A percentile compares a stretch with the other conserved stretches of the same genome.
Conservation (phyloP, 1,140 invertebrate species). For the Helicoverpa armigera region DNA sequence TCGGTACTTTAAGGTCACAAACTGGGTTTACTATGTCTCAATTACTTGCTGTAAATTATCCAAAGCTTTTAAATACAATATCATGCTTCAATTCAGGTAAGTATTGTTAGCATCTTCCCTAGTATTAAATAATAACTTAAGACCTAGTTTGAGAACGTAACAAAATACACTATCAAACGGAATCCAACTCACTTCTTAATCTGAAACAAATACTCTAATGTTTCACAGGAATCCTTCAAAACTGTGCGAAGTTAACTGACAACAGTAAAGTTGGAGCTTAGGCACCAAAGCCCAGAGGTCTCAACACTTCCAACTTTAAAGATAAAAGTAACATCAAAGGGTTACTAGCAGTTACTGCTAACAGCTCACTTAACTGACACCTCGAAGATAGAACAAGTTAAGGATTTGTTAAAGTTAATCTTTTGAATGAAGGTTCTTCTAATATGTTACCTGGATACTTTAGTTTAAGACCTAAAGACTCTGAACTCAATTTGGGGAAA, state of each 20-base stretch:
- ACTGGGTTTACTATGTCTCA: too few species aligned
- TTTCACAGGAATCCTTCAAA: background rate
- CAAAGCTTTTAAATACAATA: too few species aligned
- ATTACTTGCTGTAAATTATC: too few species aligned
- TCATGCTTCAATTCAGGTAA: too few species aligned
- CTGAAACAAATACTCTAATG: background rate
- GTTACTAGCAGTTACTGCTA: background rate
- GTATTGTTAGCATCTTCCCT: too few species aligned
- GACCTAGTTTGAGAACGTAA: too few species aligned
- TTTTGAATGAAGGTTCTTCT: background rate
- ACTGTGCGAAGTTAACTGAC: background rate
- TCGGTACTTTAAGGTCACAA: too few species aligned
- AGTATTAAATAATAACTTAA: too few species aligned
- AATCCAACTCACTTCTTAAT: background rate
- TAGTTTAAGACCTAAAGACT: too few species aligned
- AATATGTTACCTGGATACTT: background rate
- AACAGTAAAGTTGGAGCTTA: background rate
- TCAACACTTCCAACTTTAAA: conserved; percentile 15
- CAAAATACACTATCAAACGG: too few species aligned
- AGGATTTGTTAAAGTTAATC: background rate
- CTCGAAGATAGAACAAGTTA: background rate
- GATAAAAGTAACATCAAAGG: conserved; percentile 29
- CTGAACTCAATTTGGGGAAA: too few species aligned
- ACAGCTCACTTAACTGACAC: conserved; percentile 1
- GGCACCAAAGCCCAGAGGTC: background rate